These are phyloP conservation scores for Pterobdella sp. DNA, from an alignment of 2,888 invertebrate genomes.

Conservation along the genomic window DNA sequence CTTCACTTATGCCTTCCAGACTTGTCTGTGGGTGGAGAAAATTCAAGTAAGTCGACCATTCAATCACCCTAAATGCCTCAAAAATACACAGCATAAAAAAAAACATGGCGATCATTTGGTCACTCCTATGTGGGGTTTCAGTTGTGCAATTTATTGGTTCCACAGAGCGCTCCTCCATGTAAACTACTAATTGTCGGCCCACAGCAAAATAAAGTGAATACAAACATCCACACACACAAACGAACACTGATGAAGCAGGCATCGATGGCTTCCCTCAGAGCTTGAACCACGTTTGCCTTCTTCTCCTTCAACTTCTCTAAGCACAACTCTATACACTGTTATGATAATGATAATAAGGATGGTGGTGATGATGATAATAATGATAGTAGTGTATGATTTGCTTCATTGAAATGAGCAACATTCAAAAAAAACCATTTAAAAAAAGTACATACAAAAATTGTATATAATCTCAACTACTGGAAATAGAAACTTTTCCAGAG, in stretches of 20 bases:
- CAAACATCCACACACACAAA: conserved; percentile 20
- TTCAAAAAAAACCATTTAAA: no score
- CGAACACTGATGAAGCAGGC: conserved; percentile 63
- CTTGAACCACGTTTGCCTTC: conserved; percentile 77
- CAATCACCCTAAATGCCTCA: background rate
- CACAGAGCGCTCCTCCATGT: no score
- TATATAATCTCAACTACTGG: background rate
- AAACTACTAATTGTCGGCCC: background rate
- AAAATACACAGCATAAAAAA: background rate
- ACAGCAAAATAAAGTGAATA: background rate
- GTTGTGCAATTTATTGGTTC: no score
- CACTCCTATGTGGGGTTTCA: no score
- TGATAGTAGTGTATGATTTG: background rate
- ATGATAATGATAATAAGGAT: background rate
- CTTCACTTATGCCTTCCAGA: conserved; percentile 60
- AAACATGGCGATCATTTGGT: background rate
- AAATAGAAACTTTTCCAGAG: no score
- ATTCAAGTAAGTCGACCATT: background rate
- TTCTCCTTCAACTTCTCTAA: conserved; percentile 96
- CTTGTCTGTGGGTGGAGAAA: conserved; percentile 58
- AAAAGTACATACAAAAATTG: conserved; percentile 7
- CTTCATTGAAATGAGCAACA: no score
- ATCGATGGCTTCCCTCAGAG: conserved; percentile 81
- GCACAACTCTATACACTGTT: conserved; percentile 56
- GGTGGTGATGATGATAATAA: background rate